Conservation (phyloP, 2,797 vertebrate species). For the Phrynocephalus guinanensis region DNA sequence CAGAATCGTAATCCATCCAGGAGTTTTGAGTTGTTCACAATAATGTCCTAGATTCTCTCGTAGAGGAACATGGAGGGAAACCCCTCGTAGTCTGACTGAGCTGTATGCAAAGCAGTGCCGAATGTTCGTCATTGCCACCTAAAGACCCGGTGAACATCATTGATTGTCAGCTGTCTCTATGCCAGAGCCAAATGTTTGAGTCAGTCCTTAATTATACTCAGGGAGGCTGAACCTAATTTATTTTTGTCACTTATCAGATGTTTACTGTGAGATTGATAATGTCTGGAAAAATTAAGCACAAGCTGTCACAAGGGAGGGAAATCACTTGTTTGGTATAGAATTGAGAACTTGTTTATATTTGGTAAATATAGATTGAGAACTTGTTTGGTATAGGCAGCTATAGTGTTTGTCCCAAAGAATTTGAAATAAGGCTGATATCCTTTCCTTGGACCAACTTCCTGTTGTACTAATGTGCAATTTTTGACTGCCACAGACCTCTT, state of each 20-base stretch:
- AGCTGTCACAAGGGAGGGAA: neutral
- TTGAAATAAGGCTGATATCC: neutral
- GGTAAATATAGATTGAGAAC: neutral
- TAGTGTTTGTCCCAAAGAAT: neutral
- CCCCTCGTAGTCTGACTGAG: neutral
- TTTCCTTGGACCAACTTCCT: slow-evolving; percentile 3
- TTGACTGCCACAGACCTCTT: neutral
- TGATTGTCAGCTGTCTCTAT: neutral
- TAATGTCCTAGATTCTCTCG: neutral
- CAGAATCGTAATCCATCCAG: neutral
- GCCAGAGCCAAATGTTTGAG: slow-evolving; percentile 1
- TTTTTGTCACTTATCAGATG: slow-evolving; percentile 16
- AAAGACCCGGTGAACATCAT: neutral
- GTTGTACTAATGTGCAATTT: neutral
- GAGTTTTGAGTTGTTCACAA: neutral
- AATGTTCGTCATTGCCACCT: neutral
- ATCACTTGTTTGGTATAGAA: neutral
- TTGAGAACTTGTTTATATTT: too few species aligned
- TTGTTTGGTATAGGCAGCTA: neutral
- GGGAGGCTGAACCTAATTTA: slow-evolving; percentile 5
- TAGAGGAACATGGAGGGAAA: neutral
- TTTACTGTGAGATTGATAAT: slow-evolving; percentile 16
- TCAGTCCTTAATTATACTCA: slow-evolving; percentile 26
- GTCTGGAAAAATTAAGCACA: slow-evolving; percentile 15
- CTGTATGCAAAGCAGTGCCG: neutral